Evolutionary conservation across 2,797 vertebrate species (phyloP).

Genomic region (Periparus ater): DNA sequence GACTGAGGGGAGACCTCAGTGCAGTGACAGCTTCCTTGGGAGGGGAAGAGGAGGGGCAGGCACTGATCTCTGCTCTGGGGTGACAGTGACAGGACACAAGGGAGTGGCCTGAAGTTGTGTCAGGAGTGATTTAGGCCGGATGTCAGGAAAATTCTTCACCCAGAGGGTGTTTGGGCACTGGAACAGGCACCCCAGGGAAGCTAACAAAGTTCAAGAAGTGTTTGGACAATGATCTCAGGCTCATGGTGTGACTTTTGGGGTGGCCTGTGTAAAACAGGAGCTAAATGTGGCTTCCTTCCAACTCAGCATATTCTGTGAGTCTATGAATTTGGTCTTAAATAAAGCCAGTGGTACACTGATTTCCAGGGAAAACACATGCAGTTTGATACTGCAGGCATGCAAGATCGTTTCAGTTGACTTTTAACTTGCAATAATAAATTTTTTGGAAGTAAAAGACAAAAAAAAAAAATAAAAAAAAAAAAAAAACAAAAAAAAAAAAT

Average conservation of each 20-base stretch:
- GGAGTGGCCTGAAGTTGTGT: neutral
- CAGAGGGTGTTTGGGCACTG: fast-evolving
- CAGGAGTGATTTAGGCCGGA: neutral
- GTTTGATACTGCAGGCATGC: neutral
- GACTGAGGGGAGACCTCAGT: neutral
- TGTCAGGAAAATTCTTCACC: neutral
- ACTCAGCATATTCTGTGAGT: neutral
- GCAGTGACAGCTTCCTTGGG: fast-evolving
- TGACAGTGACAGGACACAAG: fast-evolving
- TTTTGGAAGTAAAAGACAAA: neutral
- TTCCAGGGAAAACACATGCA: neutral
- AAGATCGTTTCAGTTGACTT: neutral
- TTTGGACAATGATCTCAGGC: neutral
- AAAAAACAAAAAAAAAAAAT: neutral
- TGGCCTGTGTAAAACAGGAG: neutral
- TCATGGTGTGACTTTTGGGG: neutral
- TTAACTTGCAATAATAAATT: neutral
- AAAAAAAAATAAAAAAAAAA: neutral
- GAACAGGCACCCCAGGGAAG: neutral
- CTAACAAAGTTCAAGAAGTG: fast-evolving
- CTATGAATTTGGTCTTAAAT: neutral
- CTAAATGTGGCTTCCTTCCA: neutral
- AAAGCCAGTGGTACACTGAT: neutral
- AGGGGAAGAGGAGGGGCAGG: neutral
- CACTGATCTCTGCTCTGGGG: no score